Conservation (phyloP, 2,113 vertebrate genomes). For the Ctenodactylus gundi region DNA sequence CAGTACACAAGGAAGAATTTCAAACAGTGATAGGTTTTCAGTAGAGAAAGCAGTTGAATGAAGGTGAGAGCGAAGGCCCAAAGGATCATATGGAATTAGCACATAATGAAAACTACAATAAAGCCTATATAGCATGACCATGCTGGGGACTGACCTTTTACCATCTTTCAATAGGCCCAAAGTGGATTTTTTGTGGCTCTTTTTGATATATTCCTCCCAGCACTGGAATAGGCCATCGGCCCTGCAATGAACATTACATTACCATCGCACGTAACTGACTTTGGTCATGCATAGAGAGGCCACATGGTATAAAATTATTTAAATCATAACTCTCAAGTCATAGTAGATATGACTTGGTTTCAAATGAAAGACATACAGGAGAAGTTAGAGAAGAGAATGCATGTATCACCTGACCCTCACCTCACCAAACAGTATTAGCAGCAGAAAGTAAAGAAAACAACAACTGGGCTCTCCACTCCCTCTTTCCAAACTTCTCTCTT, state of each 20-base stretch:
- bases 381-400: neutral
- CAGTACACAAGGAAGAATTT: neutral
- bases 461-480: accelerated
- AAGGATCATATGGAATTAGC: neutral
- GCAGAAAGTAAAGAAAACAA: neutral
- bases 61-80: neutral
- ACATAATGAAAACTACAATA: neutral
- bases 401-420: neutral
- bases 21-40: neutral
- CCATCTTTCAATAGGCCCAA: neutral
- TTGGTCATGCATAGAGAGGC: neutral
- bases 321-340: neutral
- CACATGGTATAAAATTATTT: neutral
- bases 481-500: neutral
- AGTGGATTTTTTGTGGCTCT: neutral
- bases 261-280: neutral
- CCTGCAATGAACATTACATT: neutral
- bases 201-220: neutral
- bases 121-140: too few relatives aligned
- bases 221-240: neutral
- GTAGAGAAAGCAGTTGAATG: neutral
- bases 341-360: neutral
- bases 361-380: neutral
- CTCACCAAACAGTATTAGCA: neutral
- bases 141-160: neutral